Percentiles rank a stretch among this genome's conserved stretches.
Evolutionary conservation across 2,888 invertebrate species (phyloP).

Genomic region (Seira sanloemensis): DNA sequence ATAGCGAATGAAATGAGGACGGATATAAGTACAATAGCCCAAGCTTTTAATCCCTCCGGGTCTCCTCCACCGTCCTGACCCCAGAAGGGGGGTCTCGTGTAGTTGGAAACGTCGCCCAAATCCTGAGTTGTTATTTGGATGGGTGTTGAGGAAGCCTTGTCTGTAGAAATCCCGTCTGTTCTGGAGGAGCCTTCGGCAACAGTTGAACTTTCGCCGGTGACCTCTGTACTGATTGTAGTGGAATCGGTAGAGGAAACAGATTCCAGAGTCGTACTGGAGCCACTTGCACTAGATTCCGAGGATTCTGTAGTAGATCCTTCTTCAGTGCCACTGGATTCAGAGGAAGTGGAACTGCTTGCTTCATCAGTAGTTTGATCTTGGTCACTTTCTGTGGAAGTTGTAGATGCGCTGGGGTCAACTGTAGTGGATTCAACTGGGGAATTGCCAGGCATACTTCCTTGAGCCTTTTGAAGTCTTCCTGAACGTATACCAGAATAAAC

Average conservation of each 20-base stretch:
- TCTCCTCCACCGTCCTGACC: neutral
- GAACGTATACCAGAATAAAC: neutral
- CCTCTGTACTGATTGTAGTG: neutral
- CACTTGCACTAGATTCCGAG: neutral
- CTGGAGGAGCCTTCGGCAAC: neutral
- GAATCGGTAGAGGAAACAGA: neutral
- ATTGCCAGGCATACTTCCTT: no score
- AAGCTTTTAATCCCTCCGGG: slow-evolving; percentile 18
- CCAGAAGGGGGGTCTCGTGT: neutral
- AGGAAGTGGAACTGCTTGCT: neutral
- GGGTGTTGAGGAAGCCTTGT: neutral
- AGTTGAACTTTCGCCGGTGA: neutral
- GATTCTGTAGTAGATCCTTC: neutral
- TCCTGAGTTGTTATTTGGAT: slow-evolving; percentile 23
- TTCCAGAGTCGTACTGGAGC: neutral
- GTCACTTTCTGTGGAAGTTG: neutral
- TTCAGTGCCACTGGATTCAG: neutral
- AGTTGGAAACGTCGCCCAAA: slow-evolving; percentile 5
- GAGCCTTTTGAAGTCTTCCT: no score
- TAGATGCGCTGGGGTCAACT: neutral
- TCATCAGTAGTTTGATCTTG: neutral
- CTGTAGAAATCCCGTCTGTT: neutral
- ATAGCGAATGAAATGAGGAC: slow-evolving; percentile 55
- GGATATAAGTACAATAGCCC: slow-evolving; percentile 47
- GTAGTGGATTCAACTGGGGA: no score